Percentiles rank a stretch among this genome's conserved stretches.
These are phyloP conservation scores for Thymelicus sylvestris DNA, from an alignment of 2,888 invertebrate species.

Conservation along the genomic window DNA sequence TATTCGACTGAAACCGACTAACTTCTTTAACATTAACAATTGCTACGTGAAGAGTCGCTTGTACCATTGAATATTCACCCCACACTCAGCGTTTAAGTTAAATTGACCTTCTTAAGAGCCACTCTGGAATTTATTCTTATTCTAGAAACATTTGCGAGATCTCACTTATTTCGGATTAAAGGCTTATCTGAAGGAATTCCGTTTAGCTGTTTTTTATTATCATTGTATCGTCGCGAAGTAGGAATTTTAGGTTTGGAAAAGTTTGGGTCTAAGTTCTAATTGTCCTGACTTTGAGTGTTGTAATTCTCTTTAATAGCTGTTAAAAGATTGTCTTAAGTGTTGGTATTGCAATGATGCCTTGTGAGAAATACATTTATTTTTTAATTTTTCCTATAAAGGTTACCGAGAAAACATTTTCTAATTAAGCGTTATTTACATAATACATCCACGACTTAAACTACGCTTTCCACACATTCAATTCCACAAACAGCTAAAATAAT, in stretches of 20 bases:
- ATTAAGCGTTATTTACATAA: no score
- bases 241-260: no score
- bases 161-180: constrained; percentile 16
- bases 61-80: constrained; percentile 28
- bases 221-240: no score
- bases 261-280: no score
- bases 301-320: no score
- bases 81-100: constrained; percentile 28
- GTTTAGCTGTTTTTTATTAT: neutral
- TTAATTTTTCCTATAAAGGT: no score
- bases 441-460: neutral
- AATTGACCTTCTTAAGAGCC: constrained; percentile 33
- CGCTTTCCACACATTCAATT: neutral
- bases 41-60: neutral
- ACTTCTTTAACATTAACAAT: constrained; percentile 1
- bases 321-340: no score
- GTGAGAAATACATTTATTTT: no score
- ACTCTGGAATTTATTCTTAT: constrained; percentile 28
- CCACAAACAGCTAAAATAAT: constrained; percentile 12
- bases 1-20: neutral
- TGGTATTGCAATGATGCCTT: no score
- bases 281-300: no score
- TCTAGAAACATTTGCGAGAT: constrained; percentile 28
- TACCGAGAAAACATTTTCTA: no score
- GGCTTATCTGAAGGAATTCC: neutral